These are phyloP conservation scores for Vireo griseus DNA, from an alignment of 2,797 vertebrate species.

Conservation along the genomic window DNA sequence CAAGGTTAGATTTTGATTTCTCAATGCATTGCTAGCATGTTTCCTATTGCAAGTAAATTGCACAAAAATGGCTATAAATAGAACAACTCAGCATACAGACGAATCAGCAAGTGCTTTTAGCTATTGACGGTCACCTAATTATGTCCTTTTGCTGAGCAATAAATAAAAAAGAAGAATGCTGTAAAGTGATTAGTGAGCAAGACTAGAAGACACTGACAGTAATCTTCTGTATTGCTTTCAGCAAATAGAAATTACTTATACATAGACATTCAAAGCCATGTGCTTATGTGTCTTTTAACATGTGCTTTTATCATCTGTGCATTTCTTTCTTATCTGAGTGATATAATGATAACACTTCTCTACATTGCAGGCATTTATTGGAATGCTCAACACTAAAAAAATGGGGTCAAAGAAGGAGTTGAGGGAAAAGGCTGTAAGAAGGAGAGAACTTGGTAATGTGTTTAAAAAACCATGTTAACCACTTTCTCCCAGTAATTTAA, in stretches of 20 bases:
- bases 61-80: not conserved
- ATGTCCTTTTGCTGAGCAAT: not conserved
- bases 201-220: not conserved
- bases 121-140: not conserved
- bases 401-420: not conserved
- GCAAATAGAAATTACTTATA: not conserved
- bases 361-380: not conserved
- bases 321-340: not conserved
- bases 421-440: not conserved
- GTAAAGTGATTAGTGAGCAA: not conserved
- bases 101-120: not conserved
- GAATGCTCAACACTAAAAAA: not conserved
- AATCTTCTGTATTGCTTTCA: not conserved
- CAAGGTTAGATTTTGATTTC: constrained; percentile 7
- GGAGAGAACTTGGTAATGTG: not conserved
- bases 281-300: not conserved
- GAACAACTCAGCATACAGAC: not conserved
- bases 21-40: not conserved
- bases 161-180: not conserved
- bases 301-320: not conserved
- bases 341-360: not conserved
- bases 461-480: not conserved
- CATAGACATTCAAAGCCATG: not conserved
- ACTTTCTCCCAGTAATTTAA: not conserved
- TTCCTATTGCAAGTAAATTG: constrained; percentile 12